These are phyloP conservation scores for Calyptommatus sinebrachiatus DNA, from an alignment of 2,113 vertebrate genomes.

Conservation along the genomic window DNA sequence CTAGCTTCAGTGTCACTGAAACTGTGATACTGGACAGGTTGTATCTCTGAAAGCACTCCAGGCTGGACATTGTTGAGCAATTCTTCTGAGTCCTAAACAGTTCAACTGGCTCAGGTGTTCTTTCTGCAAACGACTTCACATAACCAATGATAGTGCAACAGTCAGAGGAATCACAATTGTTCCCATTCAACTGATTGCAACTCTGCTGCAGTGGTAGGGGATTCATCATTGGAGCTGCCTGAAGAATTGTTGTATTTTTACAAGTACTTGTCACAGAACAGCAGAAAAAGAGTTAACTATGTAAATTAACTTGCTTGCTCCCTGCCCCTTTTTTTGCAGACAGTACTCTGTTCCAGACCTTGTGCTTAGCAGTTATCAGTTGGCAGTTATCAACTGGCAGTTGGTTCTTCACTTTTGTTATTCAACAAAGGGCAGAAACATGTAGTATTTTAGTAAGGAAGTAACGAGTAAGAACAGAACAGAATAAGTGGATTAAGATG, in stretches of 20 bases:
- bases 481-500: no score
- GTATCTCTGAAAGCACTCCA: constrained; percentile 66
- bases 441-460: no score
- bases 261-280: no score
- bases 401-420: no score
- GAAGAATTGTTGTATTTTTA: constrained; percentile 59
- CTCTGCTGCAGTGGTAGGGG: constrained; percentile 50
- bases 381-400: no score
- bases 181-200: constrained; percentile 58
- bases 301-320: no score
- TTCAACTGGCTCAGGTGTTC: constrained; percentile 92
- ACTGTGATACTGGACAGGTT: constrained; percentile 72
- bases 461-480: no score
- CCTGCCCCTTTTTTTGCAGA: no score
- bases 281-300: constrained; percentile 65
- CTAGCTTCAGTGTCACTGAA: constrained; percentile 73
- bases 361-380: no score
- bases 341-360: no score
- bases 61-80: constrained; percentile 69
- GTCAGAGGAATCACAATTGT: constrained; percentile 67
- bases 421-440: no score
- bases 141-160: constrained; percentile 88
- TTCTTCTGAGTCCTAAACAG: constrained; percentile 85
- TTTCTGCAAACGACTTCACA: constrained; percentile 85
- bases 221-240: constrained; percentile 80